Percentiles rank a stretch among this genome's conserved stretches.
Conservation (phyloP, 2,113 vertebrate genomes). For the Scatophagus argus region DNA sequence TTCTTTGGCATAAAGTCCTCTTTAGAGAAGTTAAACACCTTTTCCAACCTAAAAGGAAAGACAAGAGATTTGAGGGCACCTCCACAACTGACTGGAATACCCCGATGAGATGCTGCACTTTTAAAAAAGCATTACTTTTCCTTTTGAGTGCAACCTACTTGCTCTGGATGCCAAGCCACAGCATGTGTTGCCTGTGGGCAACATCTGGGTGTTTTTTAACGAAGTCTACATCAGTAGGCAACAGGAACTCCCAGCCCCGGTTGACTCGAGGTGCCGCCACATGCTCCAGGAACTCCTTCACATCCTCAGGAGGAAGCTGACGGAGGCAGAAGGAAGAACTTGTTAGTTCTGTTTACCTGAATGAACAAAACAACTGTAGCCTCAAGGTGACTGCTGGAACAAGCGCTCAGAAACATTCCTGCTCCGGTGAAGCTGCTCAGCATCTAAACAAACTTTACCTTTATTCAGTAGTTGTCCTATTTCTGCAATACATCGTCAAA, state of each 20-base stretch:
- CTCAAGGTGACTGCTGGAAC: background rate
- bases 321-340: background rate
- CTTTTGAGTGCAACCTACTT: constrained; percentile 85
- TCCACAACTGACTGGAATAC: background rate
- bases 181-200: constrained; percentile 96
- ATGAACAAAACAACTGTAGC: background rate
- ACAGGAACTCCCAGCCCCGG: constrained; percentile 96
- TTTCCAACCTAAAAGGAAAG: constrained; percentile 89
- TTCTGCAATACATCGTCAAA: background rate
- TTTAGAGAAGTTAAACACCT: constrained; percentile 94
- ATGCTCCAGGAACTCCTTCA: constrained; percentile 98
- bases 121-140: background rate
- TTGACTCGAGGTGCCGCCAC: constrained; percentile 92
- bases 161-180: constrained; percentile 97
- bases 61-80: background rate
- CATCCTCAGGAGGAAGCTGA: constrained; percentile 96
- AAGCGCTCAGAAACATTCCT: background rate
- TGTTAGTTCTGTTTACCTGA: constrained; percentile 22
- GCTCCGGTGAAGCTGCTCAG: background rate
- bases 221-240: constrained; percentile 91
- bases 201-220: constrained; percentile 96
- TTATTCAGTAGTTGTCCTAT: background rate
- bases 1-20: constrained; percentile 92
- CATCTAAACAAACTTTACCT: too few relatives aligned
- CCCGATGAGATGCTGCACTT: background rate